Evolutionary conservation across 92 coral and sea anemone genomes (phyloP).

Genomic region (Phenganax marumi): DNA sequence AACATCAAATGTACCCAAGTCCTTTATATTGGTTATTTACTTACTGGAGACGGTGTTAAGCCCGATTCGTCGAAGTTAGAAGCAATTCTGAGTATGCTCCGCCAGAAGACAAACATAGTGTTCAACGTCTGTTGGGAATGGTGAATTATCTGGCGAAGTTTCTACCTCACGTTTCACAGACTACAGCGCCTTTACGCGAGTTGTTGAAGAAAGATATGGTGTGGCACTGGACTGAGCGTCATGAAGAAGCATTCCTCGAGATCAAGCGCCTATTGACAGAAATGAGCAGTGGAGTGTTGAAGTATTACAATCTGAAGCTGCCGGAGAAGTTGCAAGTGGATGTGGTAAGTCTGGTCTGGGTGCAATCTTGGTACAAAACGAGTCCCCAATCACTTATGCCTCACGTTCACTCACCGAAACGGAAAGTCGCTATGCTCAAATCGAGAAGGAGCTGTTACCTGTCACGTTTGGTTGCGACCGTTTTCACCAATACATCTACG

Average conservation of each 20-base stretch:
- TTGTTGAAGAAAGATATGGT: too few relatives aligned
- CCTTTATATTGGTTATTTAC: too few relatives aligned
- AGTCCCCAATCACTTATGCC: constrained; percentile 42
- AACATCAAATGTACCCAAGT: too few relatives aligned
- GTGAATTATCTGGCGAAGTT: too few relatives aligned
- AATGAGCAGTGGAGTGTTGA: constrained; percentile 39
- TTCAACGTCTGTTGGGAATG: too few relatives aligned
- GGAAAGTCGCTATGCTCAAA: constrained; percentile 38
- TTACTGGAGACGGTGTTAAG: too few relatives aligned
- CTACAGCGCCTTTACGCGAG: too few relatives aligned
- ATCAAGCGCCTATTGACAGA: constrained; percentile 42
- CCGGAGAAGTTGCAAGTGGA: constrained; percentile 47
- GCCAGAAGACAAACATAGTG: too few relatives aligned
- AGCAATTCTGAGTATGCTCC: too few relatives aligned
- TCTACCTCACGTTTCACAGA: too few relatives aligned
- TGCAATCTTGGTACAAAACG: constrained; percentile 21
- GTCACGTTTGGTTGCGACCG: constrained; percentile 43
- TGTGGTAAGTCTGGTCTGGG: constrained; percentile 48
- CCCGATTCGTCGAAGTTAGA: too few relatives aligned
- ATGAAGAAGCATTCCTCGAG: neutral
- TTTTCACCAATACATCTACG: constrained; percentile 30
- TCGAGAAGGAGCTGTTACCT: constrained; percentile 45
- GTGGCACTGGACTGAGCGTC: too few relatives aligned
- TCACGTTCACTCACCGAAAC: constrained; percentile 45
- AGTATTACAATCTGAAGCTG: constrained; percentile 23